Evolutionary conservation across 1,140 invertebrate species (phyloP), one percentile per base, ranked within the genome.

Genomic region (Rhizoglyphus robini): DNA sequence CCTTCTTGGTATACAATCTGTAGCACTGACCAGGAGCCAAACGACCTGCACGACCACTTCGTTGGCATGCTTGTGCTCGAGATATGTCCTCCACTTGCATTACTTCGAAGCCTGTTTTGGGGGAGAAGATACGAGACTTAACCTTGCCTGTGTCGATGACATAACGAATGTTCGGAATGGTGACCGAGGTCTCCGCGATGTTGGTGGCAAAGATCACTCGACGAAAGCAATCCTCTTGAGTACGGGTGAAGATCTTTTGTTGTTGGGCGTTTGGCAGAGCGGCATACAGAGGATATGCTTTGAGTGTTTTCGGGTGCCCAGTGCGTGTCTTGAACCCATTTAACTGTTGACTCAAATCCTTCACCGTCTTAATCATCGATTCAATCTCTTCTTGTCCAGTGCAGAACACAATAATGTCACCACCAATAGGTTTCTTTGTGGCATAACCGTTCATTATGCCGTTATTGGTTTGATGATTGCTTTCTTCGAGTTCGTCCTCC

Each of bases 381-480:
- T 98, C 93, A 70, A 99, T 98, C 82, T 99, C 96, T 76, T 99
- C 95, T 79, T 97, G 92, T 3, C 96, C 96, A 67, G 95, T 98
- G 51, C 98, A 78, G 79, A 99, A 99, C n/a, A 97, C 88, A 36
- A 99, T 78, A 73, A 99, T 88, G 75, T 96, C 91, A 71, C 83
- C 68, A 62, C 51, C 29, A 57, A 66, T 20, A 48, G 18, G n/a
- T 27, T 1, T 34, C n/a, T 47, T 13, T 38, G 47, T 46, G 48
- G 69, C 78, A 81, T 80, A 82, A 90, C 87, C 88, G 86, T 54
- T 5, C 51, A 15, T 23, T 46, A 23, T 15, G 41, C n/a, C n/a
- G n/a, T 58, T n/a, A 58, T 58, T 32, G 29, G n/a, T 32, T n/a
- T 32, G 1, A 18, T 27, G 27, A 18, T 13, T 58, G 15, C 1